Conservation (phyloP, 2,113 vertebrate genomes). For the Hymenochirus boettgeri region DNA sequence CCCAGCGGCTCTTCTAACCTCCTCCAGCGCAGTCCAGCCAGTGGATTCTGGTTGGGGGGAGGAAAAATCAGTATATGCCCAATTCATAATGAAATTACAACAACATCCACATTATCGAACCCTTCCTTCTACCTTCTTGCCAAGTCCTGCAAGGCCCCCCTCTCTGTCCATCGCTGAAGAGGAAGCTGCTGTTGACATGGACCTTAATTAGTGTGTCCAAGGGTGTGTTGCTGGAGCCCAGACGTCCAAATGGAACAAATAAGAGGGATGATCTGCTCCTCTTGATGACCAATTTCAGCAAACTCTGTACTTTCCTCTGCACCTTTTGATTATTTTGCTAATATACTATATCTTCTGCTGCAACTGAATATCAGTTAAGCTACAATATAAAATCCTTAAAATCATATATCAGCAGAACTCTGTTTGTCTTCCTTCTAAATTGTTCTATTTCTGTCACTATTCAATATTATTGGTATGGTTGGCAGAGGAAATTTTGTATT, state of each 20-base stretch:
- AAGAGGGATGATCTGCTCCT: background rate
- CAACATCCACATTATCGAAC: constrained; percentile 2
- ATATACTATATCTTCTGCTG: background rate
- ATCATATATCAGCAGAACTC: too few relatives aligned
- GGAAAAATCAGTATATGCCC: constrained; percentile 28
- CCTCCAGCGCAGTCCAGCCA: constrained; percentile 66
- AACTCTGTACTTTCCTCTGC: background rate
- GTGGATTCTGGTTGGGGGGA: constrained; percentile 56
- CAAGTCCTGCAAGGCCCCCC: constrained; percentile 15
- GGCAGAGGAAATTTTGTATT: too few relatives aligned
- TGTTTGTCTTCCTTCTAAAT: too few relatives aligned
- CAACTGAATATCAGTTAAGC: background rate
- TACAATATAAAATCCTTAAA: background rate
- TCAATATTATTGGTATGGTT: too few relatives aligned
- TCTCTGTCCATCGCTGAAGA: constrained; percentile 32
- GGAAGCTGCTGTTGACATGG: constrained; percentile 26
- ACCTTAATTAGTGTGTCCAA: background rate
- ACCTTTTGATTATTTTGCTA: background rate
- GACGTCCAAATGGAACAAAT: constrained; percentile 7
- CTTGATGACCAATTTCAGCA: background rate
- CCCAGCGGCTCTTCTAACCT: constrained; percentile 85
- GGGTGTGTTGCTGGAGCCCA: constrained; percentile 7
- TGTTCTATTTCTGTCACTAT: too few relatives aligned
- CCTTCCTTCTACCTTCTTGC: constrained; percentile 29
- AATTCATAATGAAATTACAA: constrained; percentile 11